Evolutionary conservation across 2,797 vertebrate species (phyloP), one percentile per base, ranked within the genome.

Genomic region (Lepidocolaptes lacrymiger): DNA sequence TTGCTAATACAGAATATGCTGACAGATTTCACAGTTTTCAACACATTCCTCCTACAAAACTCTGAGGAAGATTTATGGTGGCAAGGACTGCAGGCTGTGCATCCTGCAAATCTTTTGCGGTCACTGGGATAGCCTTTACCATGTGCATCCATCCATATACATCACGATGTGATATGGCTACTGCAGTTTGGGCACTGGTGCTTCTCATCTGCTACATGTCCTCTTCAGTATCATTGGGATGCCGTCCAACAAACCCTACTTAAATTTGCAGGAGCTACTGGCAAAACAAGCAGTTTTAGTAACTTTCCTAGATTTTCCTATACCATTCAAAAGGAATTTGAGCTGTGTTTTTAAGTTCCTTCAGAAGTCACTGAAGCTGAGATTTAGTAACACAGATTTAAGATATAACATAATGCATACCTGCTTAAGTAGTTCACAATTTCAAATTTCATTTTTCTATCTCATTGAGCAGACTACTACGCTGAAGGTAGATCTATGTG

Each of bases 61-160:
- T 71, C 76, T 56, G 78, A 95, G 63, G 51, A 92, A 93, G 27
- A 87, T 91, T 90, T 37, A 85, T 26, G 41, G 44, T 93, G 91
- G 67, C 88, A 94, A 92, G 80, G 52, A 79, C 81, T 85, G 63
- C 52, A 87, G 84, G 71, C 63, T 89, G 59, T 88, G 56, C 63
- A 73, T 56, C 51, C 52, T 73, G 68, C 37, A 91, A 79, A 90
- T 82, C 48, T 63, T 44, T 85, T 79, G 67, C 0, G 0, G 77
- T 83, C 86, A 59, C 44, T 71, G 56, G 37, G 80, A 73, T 52
- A 81, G 76, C 49, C 41, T 48, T 91, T 39, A 32, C 44, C 49
- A 37, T 48, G 80, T 76, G 80, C 78, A 87, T 55, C 30, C 74
- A 88, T 56, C 49, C 84, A 64, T 36, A 39, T 1, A 46, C 22